Conservation (phyloP, 2,797 vertebrate genomes). For the Tympanoctomys barrerae region DNA sequence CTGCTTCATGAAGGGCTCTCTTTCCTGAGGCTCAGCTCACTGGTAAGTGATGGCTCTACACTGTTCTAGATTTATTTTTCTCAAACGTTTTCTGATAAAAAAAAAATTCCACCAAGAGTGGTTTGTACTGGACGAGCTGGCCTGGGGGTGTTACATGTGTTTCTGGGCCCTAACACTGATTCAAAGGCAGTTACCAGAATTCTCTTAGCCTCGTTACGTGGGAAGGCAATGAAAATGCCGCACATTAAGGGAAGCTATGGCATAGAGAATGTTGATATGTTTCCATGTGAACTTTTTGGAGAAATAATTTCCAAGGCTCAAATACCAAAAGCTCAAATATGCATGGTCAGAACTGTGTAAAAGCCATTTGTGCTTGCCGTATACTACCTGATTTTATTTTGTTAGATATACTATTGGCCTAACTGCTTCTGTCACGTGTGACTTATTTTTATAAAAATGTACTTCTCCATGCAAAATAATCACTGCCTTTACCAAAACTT, state of each 20-base stretch:
- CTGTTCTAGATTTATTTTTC: background rate
- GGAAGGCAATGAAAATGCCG: background rate
- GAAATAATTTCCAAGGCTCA: conserved; percentile 48
- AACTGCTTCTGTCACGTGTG: conserved; percentile 29
- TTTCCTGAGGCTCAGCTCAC: background rate
- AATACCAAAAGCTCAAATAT: conserved; percentile 48
- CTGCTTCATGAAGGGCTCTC: accelerated
- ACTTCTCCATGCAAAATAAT: conserved; percentile 54
- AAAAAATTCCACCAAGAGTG: background rate
- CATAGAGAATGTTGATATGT: conserved; percentile 19
- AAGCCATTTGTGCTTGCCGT: conserved; percentile 65
- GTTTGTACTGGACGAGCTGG: background rate
- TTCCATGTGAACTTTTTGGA: conserved; percentile 51
- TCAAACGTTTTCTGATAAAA: background rate
- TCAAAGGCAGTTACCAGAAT: background rate
- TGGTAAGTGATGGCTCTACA: background rate
- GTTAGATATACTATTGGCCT: conserved; percentile 67
- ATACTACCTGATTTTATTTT: conserved; percentile 65
- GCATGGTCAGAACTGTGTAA: conserved; percentile 64
- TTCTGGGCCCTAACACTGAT: background rate
- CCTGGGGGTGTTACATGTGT: background rate
- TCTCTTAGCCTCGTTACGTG: background rate
- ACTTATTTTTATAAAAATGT: conserved; percentile 63
- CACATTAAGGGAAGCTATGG: background rate
- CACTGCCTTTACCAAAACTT: conserved; percentile 47